These are phyloP conservation scores for Bufo bufo DNA, from an alignment of 2,113 vertebrate genomes.

Conservation along the genomic window DNA sequence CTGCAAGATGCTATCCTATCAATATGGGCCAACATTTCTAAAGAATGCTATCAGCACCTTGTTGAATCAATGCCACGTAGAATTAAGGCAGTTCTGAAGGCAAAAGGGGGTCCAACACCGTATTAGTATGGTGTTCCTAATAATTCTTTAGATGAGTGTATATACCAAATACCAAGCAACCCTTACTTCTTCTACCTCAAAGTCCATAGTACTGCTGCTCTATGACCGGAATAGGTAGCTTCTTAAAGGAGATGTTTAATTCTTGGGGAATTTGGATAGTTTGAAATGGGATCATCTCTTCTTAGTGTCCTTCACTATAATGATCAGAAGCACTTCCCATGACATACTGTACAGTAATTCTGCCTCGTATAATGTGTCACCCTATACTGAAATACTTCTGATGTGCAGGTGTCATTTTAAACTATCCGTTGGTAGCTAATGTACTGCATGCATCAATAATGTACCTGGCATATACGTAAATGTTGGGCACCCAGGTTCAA, in stretches of 20 bases:
- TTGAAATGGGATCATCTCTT: no score
- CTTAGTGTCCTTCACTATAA: no score
- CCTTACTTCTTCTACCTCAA: neutral
- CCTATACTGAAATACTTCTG: neutral
- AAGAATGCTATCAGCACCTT: no score
- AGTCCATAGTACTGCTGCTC: neutral
- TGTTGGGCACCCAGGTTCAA: neutral
- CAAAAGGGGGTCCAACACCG: no score
- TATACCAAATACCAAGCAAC: neutral
- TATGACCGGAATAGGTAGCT: neutral
- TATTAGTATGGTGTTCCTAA: no score
- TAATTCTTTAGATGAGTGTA: no score
- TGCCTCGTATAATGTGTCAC: neutral
- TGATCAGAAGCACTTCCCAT: no score
- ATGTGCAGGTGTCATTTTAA: neutral
- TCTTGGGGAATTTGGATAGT: neutral
- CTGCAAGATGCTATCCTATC: no score
- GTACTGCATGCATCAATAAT: constrained; percentile 12
- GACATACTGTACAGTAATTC: neutral
- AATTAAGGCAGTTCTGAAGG: no score
- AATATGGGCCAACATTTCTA: no score
- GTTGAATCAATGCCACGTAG: no score
- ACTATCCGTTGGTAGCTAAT: neutral
- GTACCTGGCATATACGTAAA: neutral
- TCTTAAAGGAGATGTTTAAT: neutral